Evolutionary conservation across 2,113 vertebrate genomes (phyloP).

Genomic region (Burhinus oedicnemus): DNA sequence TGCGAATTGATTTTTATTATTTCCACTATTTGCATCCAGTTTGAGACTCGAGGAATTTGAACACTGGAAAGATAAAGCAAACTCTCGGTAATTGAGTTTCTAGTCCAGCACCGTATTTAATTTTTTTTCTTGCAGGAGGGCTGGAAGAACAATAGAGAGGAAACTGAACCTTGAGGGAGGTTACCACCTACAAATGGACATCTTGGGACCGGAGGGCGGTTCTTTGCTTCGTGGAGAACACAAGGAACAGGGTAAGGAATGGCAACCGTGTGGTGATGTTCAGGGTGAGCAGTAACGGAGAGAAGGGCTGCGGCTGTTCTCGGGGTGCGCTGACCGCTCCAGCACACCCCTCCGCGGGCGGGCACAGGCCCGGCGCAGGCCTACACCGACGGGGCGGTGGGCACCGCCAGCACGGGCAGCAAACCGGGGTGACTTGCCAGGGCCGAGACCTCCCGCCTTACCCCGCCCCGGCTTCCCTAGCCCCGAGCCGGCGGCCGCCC

Average conservation of each 20-base stretch:
- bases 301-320: background rate
- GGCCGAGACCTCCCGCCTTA: background rate
- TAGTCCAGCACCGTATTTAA: too few relatives aligned
- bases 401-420: background rate
- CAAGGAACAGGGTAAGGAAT: fast-evolving
- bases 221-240: background rate
- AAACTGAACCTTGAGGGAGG: background rate
- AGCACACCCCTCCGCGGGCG: too few relatives aligned
- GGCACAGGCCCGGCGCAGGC: too few relatives aligned
- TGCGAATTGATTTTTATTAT: background rate
- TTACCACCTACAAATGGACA: background rate
- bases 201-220: fast-evolving
- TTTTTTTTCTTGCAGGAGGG: background rate
- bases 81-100: background rate
- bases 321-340: fast-evolving
- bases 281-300: background rate
- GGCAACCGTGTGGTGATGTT: fast-evolving
- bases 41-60: background rate
- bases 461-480: background rate
- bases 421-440: background rate
- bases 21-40: background rate
- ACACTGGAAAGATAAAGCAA: background rate
- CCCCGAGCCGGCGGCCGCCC: background rate
- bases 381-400: too few relatives aligned
- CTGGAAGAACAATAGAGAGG: background rate